A percentile compares a stretch with the other conserved stretches of the same genome.
These are phyloP conservation scores for Leptopterna dolabrata DNA, from an alignment of 2,888 invertebrate genomes.

Conservation along the genomic window DNA sequence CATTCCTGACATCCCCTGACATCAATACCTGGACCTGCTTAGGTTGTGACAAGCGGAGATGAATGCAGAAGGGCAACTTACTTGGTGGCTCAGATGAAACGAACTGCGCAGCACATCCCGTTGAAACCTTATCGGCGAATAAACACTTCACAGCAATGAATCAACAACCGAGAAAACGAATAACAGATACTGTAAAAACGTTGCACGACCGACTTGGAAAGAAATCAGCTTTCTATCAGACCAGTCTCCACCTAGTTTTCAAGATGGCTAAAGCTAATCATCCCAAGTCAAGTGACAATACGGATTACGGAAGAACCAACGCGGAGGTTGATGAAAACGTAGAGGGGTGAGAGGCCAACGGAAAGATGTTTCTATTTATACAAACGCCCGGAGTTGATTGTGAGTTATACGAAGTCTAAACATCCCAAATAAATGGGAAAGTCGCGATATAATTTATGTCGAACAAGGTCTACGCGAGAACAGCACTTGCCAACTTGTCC, in stretches of 20 bases:
- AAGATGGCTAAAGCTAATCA: conserved; percentile 50
- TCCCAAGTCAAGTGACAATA: conserved; percentile 13
- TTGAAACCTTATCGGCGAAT: conserved; percentile 25
- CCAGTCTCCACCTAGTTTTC: conserved; percentile 46
- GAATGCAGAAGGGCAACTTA: conserved; percentile 16
- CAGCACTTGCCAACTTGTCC: neutral
- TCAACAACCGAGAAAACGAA: neutral
- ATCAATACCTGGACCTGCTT: conserved; percentile 5
- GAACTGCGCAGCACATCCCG: conserved; percentile 36
- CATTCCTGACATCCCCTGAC: neutral
- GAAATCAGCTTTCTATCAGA: conserved; percentile 23
- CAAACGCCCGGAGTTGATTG: neutral
- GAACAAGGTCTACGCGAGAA: neutral
- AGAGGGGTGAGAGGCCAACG: neutral
- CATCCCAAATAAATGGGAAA: neutral
- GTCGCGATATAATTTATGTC: neutral
- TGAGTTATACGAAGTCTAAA: neutral
- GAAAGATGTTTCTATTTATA: conserved; percentile 20
- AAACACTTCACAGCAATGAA: conserved; percentile 34
- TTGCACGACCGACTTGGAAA: neutral
- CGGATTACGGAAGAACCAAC: conserved; percentile 18
- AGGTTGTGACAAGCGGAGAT: neutral
- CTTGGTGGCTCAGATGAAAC: conserved; percentile 9
- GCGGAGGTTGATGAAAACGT: neutral
- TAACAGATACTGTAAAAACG: neutral